phyloP scores from a whole-genome alignment of 2,888 invertebrate genomes.

The Hybos culiciformis region DNA sequence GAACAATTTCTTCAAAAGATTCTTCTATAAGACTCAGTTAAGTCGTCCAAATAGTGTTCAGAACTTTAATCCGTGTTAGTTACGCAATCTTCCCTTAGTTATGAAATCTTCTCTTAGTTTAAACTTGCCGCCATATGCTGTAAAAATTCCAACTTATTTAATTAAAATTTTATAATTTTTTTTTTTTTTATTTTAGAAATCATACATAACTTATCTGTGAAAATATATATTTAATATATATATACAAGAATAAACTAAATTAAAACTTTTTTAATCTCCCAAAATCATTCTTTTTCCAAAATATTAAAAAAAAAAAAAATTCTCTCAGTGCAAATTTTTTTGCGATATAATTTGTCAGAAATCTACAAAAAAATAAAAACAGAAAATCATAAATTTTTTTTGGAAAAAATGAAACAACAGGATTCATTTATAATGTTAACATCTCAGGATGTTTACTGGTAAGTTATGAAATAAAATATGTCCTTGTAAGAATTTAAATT shows the following conservation, averaged over 20 bases:
- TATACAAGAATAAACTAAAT: neutral
- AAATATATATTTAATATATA: neutral
- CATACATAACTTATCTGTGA: neutral
- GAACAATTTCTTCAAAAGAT: too few relatives aligned
- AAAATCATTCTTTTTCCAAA: neutral
- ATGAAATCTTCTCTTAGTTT: too few relatives aligned
- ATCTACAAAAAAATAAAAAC: neutral
- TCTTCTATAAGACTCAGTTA: too few relatives aligned
- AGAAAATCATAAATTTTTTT: neutral
- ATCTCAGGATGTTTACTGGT: neutral
- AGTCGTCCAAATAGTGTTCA: too few relatives aligned
- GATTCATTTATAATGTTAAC: constrained; percentile 1
- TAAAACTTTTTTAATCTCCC: neutral
- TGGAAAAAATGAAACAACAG: constrained; percentile 1
- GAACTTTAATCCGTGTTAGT: too few relatives aligned
- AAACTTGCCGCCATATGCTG: too few relatives aligned
- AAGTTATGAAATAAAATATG: neutral
- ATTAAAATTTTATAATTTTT: too few relatives aligned
- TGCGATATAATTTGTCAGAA: neutral
- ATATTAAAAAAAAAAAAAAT: neutral
- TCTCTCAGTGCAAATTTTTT: neutral
- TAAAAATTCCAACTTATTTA: too few relatives aligned
- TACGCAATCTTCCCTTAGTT: too few relatives aligned
- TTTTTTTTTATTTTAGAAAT: neutral
- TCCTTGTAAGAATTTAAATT: too few relatives aligned